phyloP scores from a whole-genome alignment of 1,140 invertebrate species.

The Lucilia cuprina region DNA sequence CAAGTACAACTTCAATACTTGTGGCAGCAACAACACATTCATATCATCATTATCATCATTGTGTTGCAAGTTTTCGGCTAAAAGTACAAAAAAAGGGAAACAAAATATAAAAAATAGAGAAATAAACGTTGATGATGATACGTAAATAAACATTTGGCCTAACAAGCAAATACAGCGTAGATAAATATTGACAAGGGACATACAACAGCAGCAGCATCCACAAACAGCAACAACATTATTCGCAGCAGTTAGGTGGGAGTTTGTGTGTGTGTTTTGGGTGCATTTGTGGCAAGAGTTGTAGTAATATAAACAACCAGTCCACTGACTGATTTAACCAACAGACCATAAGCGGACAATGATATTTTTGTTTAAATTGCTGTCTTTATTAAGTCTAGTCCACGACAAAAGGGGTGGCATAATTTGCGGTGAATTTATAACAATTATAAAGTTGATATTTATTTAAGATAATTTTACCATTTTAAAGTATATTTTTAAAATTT shows the following conservation, averaged over 20 bases:
- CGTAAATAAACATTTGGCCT: conserved; percentile 29
- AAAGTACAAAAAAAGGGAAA: background rate
- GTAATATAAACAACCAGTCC: background rate
- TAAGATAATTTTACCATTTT: no score
- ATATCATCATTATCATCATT: conserved; percentile 5
- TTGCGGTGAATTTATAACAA: no score
- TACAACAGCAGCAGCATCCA: background rate
- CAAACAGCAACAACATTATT: background rate
- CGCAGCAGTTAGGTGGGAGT: background rate
- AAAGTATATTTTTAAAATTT: no score
- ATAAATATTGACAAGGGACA: conserved; percentile 28
- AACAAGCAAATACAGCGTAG: conserved; percentile 25
- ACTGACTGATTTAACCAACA: background rate
- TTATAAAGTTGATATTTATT: no score
- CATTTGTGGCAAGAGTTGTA: background rate
- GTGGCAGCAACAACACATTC: background rate
- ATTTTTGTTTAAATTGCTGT: background rate
- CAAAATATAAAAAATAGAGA: background rate
- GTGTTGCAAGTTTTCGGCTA: conserved; percentile 19
- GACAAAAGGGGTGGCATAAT: no score
- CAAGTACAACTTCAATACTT: background rate
- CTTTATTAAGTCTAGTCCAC: no score
- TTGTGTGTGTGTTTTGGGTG: background rate
- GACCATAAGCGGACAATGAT: background rate
- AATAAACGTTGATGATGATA: background rate